Evolutionary conservation across 2,113 vertebrate species (phyloP).

Genomic region (Perca fluviatilis): DNA sequence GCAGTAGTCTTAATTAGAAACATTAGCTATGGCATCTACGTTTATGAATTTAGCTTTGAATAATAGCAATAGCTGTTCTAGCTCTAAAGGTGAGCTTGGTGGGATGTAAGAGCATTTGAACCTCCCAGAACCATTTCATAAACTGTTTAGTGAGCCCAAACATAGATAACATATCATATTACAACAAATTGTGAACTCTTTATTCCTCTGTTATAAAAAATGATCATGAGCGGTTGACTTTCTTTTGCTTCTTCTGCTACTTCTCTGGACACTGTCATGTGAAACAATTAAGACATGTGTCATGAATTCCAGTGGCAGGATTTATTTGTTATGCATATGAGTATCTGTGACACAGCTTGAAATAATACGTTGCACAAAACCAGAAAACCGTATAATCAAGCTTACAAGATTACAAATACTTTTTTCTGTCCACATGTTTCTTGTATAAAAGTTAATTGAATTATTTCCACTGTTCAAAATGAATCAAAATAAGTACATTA

Average conservation of each 20-base stretch:
- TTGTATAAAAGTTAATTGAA: conserved; percentile 27
- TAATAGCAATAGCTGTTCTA: too few species aligned
- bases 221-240: background rate
- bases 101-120: too few species aligned
- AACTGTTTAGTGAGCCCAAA: background rate
- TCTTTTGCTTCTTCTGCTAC: background rate
- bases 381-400: conserved; percentile 28
- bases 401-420: conserved; percentile 35
- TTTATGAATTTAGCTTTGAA: background rate
- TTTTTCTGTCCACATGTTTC: conserved; percentile 11
- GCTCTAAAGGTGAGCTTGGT: too few species aligned
- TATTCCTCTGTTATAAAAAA: background rate
- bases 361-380: conserved; percentile 13
- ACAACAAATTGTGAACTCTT: background rate
- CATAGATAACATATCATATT: background rate
- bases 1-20: background rate
- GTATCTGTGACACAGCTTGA: conserved; percentile 19
- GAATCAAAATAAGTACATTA: conserved; percentile 31
- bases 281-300: conserved; percentile 1
- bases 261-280: background rate
- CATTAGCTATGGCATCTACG: background rate
- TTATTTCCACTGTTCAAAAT: conserved; percentile 37
- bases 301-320: conserved; percentile 4
- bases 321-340: background rate
- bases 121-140: background rate